A percentile compares a stretch with the other conserved stretches of the same genome.
phyloP scores from a whole-genome alignment of 2,113 vertebrate species.

The Actenoides hombroni region DNA sequence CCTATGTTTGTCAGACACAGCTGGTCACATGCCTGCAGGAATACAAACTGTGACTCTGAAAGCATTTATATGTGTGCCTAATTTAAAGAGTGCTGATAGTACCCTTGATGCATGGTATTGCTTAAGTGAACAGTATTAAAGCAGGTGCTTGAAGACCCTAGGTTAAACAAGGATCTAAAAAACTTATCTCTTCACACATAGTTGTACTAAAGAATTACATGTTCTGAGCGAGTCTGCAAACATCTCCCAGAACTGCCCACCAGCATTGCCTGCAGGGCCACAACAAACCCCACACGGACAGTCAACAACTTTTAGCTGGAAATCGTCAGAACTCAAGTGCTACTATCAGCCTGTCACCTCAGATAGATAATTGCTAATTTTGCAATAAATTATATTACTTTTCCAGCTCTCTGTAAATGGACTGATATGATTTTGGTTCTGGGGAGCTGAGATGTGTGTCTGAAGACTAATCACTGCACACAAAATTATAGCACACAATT shows the following conservation, averaged over 20 bases:
- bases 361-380: not conserved
- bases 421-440: not conserved
- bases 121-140: not conserved
- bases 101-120: not conserved
- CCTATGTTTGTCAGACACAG: not conserved
- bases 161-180: not conserved
- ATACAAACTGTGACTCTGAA: not conserved
- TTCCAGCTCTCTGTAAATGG: not conserved
- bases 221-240: not conserved
- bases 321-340: not conserved
- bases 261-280: not conserved
- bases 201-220: not conserved
- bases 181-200: not conserved
- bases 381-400: not conserved
- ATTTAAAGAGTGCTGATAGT: not conserved
- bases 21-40: not conserved
- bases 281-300: not conserved
- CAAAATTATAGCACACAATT: not conserved
- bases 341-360: not conserved
- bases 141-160: not conserved
- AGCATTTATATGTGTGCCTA: not conserved
- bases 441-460: not conserved
- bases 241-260: not conserved
- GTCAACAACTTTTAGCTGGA: accelerated
- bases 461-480: not conserved